Base-by-base conservation (phyloP, 2,888 invertebrate genomes). In the Frankliniella intonsa region DNA sequence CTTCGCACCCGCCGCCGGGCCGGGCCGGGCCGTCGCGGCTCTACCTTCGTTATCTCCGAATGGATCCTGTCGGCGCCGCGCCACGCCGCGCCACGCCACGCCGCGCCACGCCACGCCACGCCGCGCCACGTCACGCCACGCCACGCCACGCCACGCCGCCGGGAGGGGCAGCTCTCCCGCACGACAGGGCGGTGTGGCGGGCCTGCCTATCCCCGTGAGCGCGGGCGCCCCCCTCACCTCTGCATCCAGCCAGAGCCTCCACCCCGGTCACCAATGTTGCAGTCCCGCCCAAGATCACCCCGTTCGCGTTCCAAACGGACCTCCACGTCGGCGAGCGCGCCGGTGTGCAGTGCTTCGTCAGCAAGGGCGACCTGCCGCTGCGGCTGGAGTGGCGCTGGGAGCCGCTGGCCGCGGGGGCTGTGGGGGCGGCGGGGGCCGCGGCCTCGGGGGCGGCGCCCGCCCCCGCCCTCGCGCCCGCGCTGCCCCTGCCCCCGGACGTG, bases 341-440 rank as follows among this genome's bases (percentile, higher is more conserved):
- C 65, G 88, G 89, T 85, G 89, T 90, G 79, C 89, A 89, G 84
- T 90, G 90, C 86, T 88, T 88, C 82, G 88, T 90, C 83, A 88
- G 88, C 85, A 88, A 89, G 84, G 90, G 91, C 80, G 91, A 91
- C 86, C 87, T 89, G 83, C 91, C 91, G 81, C 87, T 91, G 83
- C 88, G 87, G 85, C 89, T 91, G 84, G 87, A 87, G 82, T 91
- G 91, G 91, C 89, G 88, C 84, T 89, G 89, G 84, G 86, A 87
- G 69, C 62, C 62, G 62, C 62, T 62, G 69, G 9, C 69, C n/a
- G 7, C 69, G 69, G 65, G n/a, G n/a, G 9, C 65, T 22, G 9
- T 9, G 65, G 8, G n/a, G n/a, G n/a, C 65, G 14, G 3, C 10
- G 55, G 12, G 14, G 55, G 51, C 51, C 14, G 62, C 62, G 62